These are phyloP conservation scores for Ylistrum balloti DNA, from an alignment of 1,140 invertebrate genomes.

Conservation along the genomic window DNA sequence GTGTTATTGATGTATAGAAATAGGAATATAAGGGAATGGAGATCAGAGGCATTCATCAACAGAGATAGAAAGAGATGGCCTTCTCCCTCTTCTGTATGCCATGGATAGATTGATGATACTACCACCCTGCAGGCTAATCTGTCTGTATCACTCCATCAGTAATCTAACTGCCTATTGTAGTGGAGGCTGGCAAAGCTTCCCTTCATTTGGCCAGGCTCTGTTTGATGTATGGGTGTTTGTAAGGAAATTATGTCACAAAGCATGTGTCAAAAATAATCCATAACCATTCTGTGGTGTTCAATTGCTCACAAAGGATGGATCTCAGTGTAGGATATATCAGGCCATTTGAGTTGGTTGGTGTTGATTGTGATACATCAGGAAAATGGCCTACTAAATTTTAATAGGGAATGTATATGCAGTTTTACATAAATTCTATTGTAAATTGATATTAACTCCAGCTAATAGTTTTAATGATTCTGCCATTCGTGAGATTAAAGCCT, in stretches of 20 bases:
- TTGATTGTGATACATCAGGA: background rate
- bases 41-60: background rate
- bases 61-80: background rate
- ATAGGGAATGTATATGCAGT: background rate
- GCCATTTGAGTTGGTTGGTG: background rate
- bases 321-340: too few relatives aligned
- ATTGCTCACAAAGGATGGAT: background rate
- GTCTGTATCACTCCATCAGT: background rate
- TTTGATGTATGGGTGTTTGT: background rate
- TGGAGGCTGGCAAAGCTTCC: background rate
- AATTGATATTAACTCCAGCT: background rate
- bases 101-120: conserved; percentile 7
- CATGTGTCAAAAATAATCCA: conserved; percentile 21
- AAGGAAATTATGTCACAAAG: background rate
- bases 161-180: background rate
- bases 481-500: too few relatives aligned
- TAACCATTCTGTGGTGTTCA: background rate
- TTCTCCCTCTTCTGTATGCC: background rate
- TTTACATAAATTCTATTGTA: background rate
- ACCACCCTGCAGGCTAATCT: background rate
- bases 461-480: too few relatives aligned
- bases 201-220: background rate
- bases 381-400: too few relatives aligned
- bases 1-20: background rate
- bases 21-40: background rate